phyloP scores from a whole-genome alignment of 2,113 vertebrate genomes.

The Atractosteus spatula region DNA sequence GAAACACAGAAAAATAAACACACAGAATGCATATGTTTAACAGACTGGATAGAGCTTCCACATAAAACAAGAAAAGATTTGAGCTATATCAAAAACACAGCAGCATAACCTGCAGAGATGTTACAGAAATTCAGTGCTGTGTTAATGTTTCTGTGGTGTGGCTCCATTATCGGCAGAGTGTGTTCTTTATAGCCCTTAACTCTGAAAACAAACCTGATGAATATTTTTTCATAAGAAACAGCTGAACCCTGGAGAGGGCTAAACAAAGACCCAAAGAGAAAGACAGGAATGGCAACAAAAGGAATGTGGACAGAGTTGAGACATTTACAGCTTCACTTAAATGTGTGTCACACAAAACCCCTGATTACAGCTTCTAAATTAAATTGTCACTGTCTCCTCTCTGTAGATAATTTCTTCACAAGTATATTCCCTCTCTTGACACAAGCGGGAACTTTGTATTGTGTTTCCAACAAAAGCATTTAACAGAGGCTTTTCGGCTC shows the following conservation, averaged over 20 bases:
- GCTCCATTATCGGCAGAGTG: not conserved
- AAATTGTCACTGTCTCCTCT: constrained; percentile 18
- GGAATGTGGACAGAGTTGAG: not conserved
- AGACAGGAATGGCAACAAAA: not conserved
- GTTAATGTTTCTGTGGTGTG: not conserved
- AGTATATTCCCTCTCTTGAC: constrained; percentile 11
- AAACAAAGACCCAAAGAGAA: not conserved
- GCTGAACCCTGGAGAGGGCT: not conserved
- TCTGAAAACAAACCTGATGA: not conserved
- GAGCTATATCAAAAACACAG: no score
- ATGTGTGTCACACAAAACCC: not conserved
- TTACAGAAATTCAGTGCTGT: no score
- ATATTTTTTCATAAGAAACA: not conserved
- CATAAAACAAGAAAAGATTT: no score
- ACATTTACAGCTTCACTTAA: not conserved
- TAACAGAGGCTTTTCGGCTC: constrained; percentile 6
- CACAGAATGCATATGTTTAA: no score
- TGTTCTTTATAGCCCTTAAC: not conserved
- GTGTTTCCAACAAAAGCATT: constrained; percentile 27
- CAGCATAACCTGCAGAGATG: no score
- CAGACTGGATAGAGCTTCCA: no score
- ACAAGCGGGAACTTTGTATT: constrained; percentile 15
- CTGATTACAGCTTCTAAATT: constrained; percentile 15
- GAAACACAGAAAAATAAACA: no score
- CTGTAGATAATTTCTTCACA: constrained; percentile 3